Base-by-base conservation (phyloP, 2,888 invertebrate genomes). In the Rutpela maculata region DNA sequence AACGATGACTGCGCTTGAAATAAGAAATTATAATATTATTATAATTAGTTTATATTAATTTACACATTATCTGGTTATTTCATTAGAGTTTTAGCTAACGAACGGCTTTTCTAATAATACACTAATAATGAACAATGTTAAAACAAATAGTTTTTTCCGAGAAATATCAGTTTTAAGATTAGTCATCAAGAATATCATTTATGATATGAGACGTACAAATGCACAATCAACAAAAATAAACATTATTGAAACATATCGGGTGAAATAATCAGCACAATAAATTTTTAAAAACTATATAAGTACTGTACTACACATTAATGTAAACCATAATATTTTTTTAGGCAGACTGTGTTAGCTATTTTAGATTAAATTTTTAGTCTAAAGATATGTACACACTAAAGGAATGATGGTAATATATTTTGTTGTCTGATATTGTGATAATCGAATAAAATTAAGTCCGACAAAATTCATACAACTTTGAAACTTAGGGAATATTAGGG, bases 171-270 rank as follows among this genome's bases (percentile, higher is more conserved):
- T 50, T 50, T 35, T 50, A 15, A 50, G 50, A 50, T 50, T 50
- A 50, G n/a, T 50, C 50, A 50, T 50, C 50, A 50, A 50, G n/a
- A 50, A 15, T 15, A 50, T 50, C 5, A 12, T 50, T 50, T 50
- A 50, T 50, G 50, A 50, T n/a, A 50, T 50, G 50, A 50, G n/a
- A 50, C n/a, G 50, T 43, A 43, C 43, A 43, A 43, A 9, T 43
- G 43, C 50, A 50, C n/a, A 50, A 50, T 50, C 50, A 50, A 50
- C 50, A n/a, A 50, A 50, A 50, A 50, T n/a, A 50, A 50, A 50
- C 50, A 50, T 15, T n/a, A n/a, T 50, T n/a, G n/a, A 50, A 15
- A 50, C 50, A 50, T 50, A 50, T 50, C 50, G n/a, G 15, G 50
- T n/a, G 12, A 12, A 43, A 43, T 43, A 50, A 50, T 50, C 50